Evolutionary conservation across 2,888 invertebrate genomes (phyloP), one percentile per base, ranked within the genome.

Genomic region (Andrena trimmerana): DNA sequence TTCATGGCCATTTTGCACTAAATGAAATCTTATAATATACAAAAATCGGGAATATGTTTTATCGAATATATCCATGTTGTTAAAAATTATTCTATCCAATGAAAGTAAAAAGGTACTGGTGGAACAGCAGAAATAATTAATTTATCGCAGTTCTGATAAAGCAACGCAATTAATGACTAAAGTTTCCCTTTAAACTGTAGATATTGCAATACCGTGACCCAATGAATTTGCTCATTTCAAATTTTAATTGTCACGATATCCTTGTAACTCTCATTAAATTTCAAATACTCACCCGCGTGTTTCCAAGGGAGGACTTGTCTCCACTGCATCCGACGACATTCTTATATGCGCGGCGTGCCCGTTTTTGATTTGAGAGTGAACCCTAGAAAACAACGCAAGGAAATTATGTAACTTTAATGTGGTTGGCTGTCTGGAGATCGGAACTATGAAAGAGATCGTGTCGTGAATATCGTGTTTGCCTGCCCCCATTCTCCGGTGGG

Each of bases 371-470:
- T 50, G 42, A 67, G 42, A 70, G 70, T 68, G 74, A 79, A 67
- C 60, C 54, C 72, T 77, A 78, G 76, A 79, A 79, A 86, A 82
- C 66, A 73, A 80, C 54, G 78, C 77, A 36, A 42, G 76, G 71
- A 76, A 88, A 88, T 88, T 88, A 87, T 88, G 78, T 76, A 84
- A 82, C 68, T 88, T 86, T 85, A 85, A 88, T 85, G 80, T 42
- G 24, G 33, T 71, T 54, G 50, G 13, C 50, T 84, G 83, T 67
- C 74, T 8, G 10, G 82, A 69, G 86, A 83, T 78, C 86, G 77
- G 67, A 71, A 63, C 77, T 77, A 73, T 70, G 74, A 83, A 82
- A 29, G 76, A 68, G 75, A 82, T 87, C 84, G 86, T 81, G 84
- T 79, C 36, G 68, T 69, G 87, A 87, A 88, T 88, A 81, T 86